These are phyloP conservation scores for Chloroceryle amazona DNA, from an alignment of 2,797 vertebrate genomes.

Conservation along the genomic window DNA sequence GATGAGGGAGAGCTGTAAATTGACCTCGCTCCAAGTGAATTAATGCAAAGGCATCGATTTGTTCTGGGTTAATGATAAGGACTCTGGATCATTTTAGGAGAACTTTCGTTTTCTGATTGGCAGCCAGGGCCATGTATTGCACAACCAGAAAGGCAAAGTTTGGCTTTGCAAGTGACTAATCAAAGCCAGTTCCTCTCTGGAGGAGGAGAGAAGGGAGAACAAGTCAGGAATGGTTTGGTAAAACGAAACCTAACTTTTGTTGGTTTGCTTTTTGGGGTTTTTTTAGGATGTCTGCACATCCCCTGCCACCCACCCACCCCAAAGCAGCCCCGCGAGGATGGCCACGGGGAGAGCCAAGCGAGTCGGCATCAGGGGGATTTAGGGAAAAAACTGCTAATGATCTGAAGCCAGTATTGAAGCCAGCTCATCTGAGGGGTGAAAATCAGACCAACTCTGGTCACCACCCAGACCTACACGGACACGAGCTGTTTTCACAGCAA, in stretches of 20 bases:
- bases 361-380: background rate
- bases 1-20: background rate
- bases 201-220: background rate
- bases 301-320: background rate
- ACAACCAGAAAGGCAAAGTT: background rate
- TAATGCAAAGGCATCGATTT: slow-evolving; percentile 26
- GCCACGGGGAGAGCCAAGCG: background rate
- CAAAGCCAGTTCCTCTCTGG: background rate
- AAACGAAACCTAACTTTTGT: background rate
- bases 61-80: background rate
- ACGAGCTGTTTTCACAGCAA: slow-evolving; percentile 9
- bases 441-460: slow-evolving; percentile 32
- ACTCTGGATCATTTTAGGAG: background rate
- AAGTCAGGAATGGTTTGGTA: background rate
- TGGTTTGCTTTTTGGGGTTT: too few relatives aligned
- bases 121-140: background rate
- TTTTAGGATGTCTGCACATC: background rate
- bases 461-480: background rate
- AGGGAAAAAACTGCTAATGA: background rate
- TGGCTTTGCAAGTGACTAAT: background rate
- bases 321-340: fast-evolving
- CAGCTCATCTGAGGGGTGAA: slow-evolving; percentile 28
- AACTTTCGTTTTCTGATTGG: slow-evolving; percentile 33
- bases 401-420: background rate
- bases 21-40: background rate